Evolutionary conservation across 2,888 invertebrate species (phyloP).

Genomic region (Agrochola litura): DNA sequence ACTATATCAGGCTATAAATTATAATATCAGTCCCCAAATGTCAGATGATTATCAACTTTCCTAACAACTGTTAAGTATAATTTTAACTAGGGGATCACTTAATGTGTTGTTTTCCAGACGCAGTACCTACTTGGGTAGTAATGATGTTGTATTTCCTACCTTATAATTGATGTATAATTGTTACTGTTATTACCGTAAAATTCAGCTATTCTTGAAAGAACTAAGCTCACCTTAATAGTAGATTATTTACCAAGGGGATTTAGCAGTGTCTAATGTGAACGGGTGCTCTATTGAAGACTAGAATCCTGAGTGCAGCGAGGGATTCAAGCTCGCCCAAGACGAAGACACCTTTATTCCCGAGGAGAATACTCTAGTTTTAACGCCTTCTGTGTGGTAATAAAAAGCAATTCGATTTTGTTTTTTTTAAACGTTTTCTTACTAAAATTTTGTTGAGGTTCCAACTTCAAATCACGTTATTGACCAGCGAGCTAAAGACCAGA

Average conservation of each 20-base stretch:
- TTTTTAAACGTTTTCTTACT: neutral
- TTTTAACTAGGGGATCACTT: neutral
- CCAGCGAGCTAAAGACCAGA: neutral
- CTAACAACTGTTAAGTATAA: neutral
- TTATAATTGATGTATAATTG: no score
- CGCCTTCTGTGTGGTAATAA: neutral
- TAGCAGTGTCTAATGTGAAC: neutral
- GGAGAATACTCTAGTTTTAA: neutral
- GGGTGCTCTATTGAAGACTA: neutral
- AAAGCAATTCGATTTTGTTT: neutral
- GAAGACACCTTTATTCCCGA: neutral
- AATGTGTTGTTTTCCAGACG: neutral
- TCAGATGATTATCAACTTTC: slow-evolving; percentile 1
- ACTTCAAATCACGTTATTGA: neutral
- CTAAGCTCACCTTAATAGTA: no score
- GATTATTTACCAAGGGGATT: neutral
- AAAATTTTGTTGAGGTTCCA: neutral
- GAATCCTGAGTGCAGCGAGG: neutral
- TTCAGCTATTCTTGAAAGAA: no score
- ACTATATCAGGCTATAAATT: slow-evolving; percentile 34
- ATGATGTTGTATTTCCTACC: no score
- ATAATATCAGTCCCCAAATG: neutral
- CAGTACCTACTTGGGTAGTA: neutral
- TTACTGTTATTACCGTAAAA: no score
- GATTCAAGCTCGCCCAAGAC: neutral